Conservation (phyloP, 2,888 invertebrate species). For the Metellina segmentata region DNA sequence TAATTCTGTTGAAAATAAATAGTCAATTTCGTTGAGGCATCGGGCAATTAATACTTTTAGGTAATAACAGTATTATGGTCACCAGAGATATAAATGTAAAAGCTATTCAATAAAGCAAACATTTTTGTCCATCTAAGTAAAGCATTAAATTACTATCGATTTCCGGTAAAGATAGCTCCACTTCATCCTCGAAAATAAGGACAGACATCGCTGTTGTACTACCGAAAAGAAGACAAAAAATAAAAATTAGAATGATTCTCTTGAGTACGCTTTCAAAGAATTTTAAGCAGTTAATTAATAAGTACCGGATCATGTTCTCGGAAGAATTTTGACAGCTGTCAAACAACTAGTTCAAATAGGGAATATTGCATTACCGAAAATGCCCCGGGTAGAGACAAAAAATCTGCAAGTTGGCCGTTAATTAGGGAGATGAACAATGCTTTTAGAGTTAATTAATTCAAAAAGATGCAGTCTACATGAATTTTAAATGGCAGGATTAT, state of each 20-base stretch:
- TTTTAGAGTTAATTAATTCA: neutral
- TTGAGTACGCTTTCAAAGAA: neutral
- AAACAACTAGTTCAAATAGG: conserved; percentile 15
- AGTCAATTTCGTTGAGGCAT: too few relatives aligned
- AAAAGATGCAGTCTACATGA: neutral
- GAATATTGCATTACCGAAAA: neutral
- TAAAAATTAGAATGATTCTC: neutral
- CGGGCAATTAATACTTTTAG: too few relatives aligned
- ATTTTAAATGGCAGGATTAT: neutral
- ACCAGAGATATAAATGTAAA: too few relatives aligned
- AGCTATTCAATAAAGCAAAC: too few relatives aligned
- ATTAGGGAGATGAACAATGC: neutral
- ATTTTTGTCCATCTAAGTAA: neutral
- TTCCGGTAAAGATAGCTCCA: neutral
- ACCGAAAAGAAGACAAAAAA: neutral
- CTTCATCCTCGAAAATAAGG: neutral
- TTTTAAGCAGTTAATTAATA: conserved; percentile 1
- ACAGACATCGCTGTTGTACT: neutral
- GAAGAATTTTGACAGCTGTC: conserved; percentile 24
- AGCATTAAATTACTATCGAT: neutral
- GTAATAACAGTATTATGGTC: too few relatives aligned
- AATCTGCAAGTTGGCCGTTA: neutral
- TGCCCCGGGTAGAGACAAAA: neutral
- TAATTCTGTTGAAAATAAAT: too few relatives aligned
- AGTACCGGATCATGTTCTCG: neutral